A percentile compares a stretch with the other conserved stretches of the same genome.
These are phyloP conservation scores for Drosophila anomalata DNA, from an alignment of 2,888 invertebrate species.

Conservation along the genomic window DNA sequence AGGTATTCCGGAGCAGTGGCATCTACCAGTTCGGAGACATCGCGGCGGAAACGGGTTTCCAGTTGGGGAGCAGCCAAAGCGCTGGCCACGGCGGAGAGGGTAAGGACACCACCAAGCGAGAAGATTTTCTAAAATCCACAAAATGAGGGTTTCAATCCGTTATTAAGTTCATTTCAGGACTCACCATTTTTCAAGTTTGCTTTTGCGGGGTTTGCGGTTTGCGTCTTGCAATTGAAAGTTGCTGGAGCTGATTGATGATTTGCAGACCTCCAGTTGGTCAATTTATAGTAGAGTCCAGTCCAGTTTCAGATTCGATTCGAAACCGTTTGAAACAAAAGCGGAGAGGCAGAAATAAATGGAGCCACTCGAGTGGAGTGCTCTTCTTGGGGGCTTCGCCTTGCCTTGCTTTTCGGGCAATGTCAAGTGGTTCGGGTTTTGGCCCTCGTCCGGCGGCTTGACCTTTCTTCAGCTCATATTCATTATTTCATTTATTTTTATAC, in stretches of 20 bases:
- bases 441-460: slow-evolving; percentile 41
- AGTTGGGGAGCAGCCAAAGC: slow-evolving; percentile 56
- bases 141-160: neutral
- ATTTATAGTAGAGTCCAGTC: slow-evolving; percentile 61
- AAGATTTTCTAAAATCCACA: slow-evolving; percentile 68
- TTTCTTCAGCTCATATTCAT: slow-evolving; percentile 22
- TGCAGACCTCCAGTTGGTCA: slow-evolving; percentile 39
- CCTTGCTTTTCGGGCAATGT: slow-evolving; percentile 63
- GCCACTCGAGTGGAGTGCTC: slow-evolving; percentile 37
- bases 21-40: slow-evolving; percentile 70
- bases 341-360: slow-evolving; percentile 22
- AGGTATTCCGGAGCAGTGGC: slow-evolving; percentile 48
- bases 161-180: slow-evolving; percentile 5
- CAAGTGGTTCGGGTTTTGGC: slow-evolving; percentile 53
- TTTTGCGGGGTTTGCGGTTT: slow-evolving; percentile 36
- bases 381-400: slow-evolving; percentile 43
- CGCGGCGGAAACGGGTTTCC: slow-evolving; percentile 60
- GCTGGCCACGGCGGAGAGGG: slow-evolving; percentile 69
- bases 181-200: slow-evolving; percentile 63
- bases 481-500: slow-evolving; percentile 14
- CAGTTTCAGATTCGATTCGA: neutral
- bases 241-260: slow-evolving; percentile 68
- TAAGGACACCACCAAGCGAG: slow-evolving; percentile 62
- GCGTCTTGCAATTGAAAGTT: slow-evolving; percentile 72
- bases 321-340: slow-evolving; percentile 21